phyloP scores from a whole-genome alignment of 2,888 invertebrate genomes.

The Metellina segmentata region DNA sequence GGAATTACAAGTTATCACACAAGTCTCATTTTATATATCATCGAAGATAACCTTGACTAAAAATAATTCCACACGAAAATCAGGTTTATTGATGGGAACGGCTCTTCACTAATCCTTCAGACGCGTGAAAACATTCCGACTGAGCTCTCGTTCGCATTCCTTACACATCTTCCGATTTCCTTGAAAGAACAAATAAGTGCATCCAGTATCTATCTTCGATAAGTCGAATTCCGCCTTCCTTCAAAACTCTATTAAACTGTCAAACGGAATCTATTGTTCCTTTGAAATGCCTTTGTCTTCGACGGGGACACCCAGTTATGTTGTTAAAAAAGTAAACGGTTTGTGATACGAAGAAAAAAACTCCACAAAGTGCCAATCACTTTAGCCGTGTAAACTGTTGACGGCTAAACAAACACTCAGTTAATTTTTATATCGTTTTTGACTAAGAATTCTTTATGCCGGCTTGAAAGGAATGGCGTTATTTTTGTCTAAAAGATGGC shows the following conservation, averaged over 20 bases:
- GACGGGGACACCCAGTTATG: slow-evolving; percentile 5
- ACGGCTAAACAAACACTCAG: slow-evolving; percentile 45
- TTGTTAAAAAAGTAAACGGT: not conserved
- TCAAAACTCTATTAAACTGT: slow-evolving; percentile 55
- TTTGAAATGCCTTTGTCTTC: slow-evolving; percentile 44
- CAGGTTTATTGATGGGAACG: not conserved
- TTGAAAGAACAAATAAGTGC: not conserved
- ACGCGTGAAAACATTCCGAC: not conserved
- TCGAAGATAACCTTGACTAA: not conserved
- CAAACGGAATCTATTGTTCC: slow-evolving; percentile 58
- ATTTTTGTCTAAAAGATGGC: not conserved
- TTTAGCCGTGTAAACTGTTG: slow-evolving; percentile 9
- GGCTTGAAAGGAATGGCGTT: not conserved
- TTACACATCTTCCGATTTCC: not conserved
- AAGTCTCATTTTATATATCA: not conserved
- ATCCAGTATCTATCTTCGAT: not conserved
- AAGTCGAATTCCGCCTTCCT: slow-evolving; percentile 10
- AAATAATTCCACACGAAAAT: not conserved
- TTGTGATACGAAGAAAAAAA: not conserved
- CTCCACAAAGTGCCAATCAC: slow-evolving; percentile 1
- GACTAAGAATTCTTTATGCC: not conserved
- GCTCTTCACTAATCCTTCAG: not conserved
- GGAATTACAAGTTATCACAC: not conserved
- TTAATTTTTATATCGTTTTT: slow-evolving; percentile 32
- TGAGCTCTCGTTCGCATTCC: not conserved